Base-by-base conservation (phyloP, 2,888 invertebrate species). In the Papilio demoleus region DNA sequence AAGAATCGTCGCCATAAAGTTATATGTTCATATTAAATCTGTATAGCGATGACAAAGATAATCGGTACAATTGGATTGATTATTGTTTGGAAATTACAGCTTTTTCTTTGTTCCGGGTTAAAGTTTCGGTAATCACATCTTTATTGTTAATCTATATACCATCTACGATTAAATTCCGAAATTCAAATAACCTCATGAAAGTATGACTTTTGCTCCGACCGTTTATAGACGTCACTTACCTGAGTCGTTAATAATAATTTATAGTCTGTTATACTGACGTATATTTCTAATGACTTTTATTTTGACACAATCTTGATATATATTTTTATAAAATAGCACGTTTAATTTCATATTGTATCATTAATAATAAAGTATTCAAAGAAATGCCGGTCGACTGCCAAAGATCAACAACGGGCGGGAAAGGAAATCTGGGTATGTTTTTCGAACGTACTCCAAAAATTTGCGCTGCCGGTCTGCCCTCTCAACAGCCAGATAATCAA, bases 371-470 rank as follows among this genome's bases (percentile, higher is more conserved):
- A 22, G n/a, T 47, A 50, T 70, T 70, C 71, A 69, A 14, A 4
- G 75, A 67, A 40, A 87, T 85, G 89, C 86, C 87, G 58, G 79
- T 84, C 50, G 82, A 86, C 71, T 88, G 88, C 71, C 79, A 83
- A 67, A 79, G 76, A 70, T 79, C 79, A 19, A 86, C 87, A 8
- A 79, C 84, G 0, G 90, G 90, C 22, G 92, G 92, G 0, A 92
- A 91, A 70, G 92, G 91, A 4, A 90, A 91, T 67, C 40, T 72
- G n/a, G 89, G 87, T 0, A 86, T 80, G 82, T 90, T 87, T 64
- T 83, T 83, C 65, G 90, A 91, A 68, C 83, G 90, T 70, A 80
- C 84, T 69, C 79, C 81, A 12, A 84, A 79, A 24, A 75, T 92
- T 53, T 90, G 89, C 71, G 87, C 91, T 2, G 91, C 90, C 1